Conservation (phyloP, 2,113 vertebrate genomes). For the Cathartes aura region DNA sequence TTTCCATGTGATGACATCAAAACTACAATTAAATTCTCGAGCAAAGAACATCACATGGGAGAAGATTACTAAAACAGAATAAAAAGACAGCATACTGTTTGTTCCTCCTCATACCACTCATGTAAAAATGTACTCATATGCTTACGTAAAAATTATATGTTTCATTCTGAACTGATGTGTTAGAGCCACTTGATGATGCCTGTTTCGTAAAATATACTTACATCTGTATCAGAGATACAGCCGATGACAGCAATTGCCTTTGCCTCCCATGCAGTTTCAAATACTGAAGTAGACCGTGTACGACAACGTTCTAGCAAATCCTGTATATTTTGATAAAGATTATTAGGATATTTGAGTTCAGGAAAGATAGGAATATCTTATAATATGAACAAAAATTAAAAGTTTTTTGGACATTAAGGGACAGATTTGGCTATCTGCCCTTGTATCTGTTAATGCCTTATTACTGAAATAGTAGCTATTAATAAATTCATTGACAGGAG, state of each 20-base stretch:
- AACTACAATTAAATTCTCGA: neutral
- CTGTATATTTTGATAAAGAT: constrained; percentile 64
- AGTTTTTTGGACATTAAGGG: neutral
- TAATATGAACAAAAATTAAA: neutral
- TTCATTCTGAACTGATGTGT: neutral
- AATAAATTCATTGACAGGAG: neutral
- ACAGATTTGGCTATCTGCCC: neutral
- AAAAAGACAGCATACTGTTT: neutral
- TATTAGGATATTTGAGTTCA: neutral
- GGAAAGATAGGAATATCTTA: neutral
- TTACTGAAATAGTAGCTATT: neutral
- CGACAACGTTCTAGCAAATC: constrained; percentile 89
- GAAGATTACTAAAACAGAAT: neutral
- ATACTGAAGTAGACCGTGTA: constrained; percentile 87
- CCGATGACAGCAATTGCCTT: constrained; percentile 91
- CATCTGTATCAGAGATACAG: constrained; percentile 89
- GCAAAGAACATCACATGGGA: neutral
- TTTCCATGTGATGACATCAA: neutral
- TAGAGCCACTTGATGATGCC: neutral
- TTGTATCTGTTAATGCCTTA: neutral
- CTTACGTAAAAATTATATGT: neutral
- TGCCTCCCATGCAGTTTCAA: constrained; percentile 93
- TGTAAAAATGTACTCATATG: neutral
- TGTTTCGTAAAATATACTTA: constrained; percentile 67
- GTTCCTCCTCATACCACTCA: neutral